phyloP scores from a whole-genome alignment of 2,797 vertebrate species.

The Alosa sapidissima region DNA sequence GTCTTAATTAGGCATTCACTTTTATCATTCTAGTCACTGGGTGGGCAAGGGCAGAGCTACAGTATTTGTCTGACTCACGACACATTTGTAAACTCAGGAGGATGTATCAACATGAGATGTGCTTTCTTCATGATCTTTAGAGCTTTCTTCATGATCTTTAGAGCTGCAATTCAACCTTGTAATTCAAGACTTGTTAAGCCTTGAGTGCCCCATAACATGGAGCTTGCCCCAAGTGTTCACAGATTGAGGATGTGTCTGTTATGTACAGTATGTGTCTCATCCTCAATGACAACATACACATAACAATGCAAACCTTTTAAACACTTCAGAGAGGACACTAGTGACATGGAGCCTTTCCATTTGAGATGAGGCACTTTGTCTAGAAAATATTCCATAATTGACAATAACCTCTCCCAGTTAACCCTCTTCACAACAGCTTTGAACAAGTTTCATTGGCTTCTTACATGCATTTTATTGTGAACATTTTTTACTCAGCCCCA shows the following conservation, averaged over 20 bases:
- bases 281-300: background rate
- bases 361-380: too few species aligned
- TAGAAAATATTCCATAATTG: too few species aligned
- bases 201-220: background rate
- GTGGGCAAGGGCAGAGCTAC: conserved; percentile 48
- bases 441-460: too few species aligned
- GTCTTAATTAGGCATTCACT: conserved; percentile 94
- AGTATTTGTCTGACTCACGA: conserved; percentile 48
- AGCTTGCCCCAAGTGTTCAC: background rate
- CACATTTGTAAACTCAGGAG: conserved; percentile 30
- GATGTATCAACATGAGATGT: background rate
- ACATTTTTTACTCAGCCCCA: too few species aligned
- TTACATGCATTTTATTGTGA: too few species aligned
- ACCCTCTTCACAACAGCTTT: too few species aligned
- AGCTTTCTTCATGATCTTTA: conserved; percentile 19
- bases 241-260: background rate
- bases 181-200: background rate
- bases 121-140: conserved; percentile 28
- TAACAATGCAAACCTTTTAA: background rate
- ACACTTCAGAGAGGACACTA: background rate
- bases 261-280: background rate
- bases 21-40: conserved; percentile 73
- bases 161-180: background rate
- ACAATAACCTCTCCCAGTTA: too few species aligned
- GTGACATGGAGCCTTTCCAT: background rate